Evolutionary conservation across 2,888 invertebrate species (phyloP).

Genomic region (Rhagophthalmus giganteus): DNA sequence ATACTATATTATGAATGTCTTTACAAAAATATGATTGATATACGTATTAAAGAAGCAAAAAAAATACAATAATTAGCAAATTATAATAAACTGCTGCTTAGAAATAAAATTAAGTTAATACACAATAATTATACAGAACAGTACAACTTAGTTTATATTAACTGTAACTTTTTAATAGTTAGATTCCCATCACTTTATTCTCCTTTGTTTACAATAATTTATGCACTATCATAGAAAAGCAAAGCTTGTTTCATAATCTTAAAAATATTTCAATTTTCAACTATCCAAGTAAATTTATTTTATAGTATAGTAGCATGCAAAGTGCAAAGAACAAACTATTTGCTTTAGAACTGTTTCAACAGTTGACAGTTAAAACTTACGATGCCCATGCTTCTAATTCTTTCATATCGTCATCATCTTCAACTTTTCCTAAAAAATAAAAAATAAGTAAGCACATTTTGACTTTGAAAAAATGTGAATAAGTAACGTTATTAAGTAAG

Average conservation of each 20-base stretch:
- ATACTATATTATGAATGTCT: too few relatives aligned
- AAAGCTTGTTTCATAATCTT: slow-evolving; percentile 7
- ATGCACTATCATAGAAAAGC: slow-evolving; percentile 15
- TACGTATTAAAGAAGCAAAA: too few relatives aligned
- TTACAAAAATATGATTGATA: too few relatives aligned
- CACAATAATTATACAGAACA: too few relatives aligned
- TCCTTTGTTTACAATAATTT: slow-evolving; percentile 9
- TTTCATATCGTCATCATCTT: slow-evolving; percentile 75
- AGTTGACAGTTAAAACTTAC: slow-evolving; percentile 52
- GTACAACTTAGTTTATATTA: too few relatives aligned
- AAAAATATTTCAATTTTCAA: slow-evolving; percentile 2
- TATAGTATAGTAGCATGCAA: slow-evolving; percentile 8
- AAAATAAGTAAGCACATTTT: slow-evolving; percentile 14
- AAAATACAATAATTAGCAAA: too few relatives aligned
- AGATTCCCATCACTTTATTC: slow-evolving; percentile 5
- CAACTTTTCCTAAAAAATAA: slow-evolving; percentile 61
- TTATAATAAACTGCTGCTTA: too few relatives aligned
- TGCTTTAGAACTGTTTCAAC: too few relatives aligned
- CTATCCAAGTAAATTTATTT: slow-evolving; percentile 2
- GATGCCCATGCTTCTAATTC: slow-evolving; percentile 76
- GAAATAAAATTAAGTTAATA: too few relatives aligned
- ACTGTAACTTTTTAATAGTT: too few relatives aligned
- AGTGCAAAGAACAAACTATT: slow-evolving; percentile 15
- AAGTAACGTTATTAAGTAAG: too few relatives aligned
- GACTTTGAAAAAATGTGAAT: too few relatives aligned